Evolutionary conservation across 2,797 vertebrate species (phyloP), one percentile per base, ranked within the genome.

Genomic region (Bryconaethiops microstoma): DNA sequence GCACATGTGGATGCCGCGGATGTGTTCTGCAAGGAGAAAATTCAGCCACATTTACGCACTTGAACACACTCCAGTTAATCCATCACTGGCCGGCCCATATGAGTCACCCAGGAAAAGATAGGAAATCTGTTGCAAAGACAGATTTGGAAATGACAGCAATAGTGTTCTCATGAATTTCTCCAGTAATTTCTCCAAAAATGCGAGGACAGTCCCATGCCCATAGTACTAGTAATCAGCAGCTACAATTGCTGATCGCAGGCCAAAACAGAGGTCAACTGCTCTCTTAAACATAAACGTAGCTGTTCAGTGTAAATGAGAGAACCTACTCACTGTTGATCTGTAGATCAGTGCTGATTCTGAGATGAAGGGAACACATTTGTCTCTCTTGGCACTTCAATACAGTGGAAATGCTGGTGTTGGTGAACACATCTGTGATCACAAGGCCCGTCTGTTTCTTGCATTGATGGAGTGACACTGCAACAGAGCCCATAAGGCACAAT

Each of bases 1-100:
- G 78, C 92, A 94, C 64, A 94, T 48, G 40, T 90, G 88, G 78
- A 94, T 39, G 8, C 93, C 93, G 0, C 87, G 87, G 77, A 93
- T 77, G 19, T 83, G 73, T 5, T 92, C 93, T 94, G 84, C 0
- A 83, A 73, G 21, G 57, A 59, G 16, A 4, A n/a, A n/a, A n/a
- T 25, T 16, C 10, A n/a, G 10, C 17, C 23, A 23, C 52, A 42
- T 54, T 74, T 5, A 59, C 12, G 7, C n/a, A 60, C 5, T 12
- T 12, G 13, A 48, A 16, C 19, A 67, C 7, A 42, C 9, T 21
- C 12, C 5, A 69, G n/a, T 2, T 69, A 17, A 64, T 19, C 63
- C 35, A 64, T 17, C 14, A 7, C 1, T 40, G 14, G 9, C 59
- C 25, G 25, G 25, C 60, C 12, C 21, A 17, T 3, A 50, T 70